Evolutionary conservation across 1,140 invertebrate genomes (phyloP).

Genomic region (Aphaenogaster ashmeadi): DNA sequence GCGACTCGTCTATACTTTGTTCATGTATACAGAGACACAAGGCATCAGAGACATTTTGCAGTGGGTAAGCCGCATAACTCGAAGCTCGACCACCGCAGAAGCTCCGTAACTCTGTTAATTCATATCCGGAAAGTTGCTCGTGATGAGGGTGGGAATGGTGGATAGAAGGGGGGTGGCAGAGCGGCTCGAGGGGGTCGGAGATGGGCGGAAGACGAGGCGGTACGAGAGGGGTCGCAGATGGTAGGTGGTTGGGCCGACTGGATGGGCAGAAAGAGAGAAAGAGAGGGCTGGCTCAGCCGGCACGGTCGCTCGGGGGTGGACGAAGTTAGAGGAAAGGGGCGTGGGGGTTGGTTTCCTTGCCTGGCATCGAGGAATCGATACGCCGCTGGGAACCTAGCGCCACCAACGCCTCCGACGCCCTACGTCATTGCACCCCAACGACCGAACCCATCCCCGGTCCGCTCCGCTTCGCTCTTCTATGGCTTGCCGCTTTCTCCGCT

Average conservation of each 20-base stretch:
- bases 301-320: conserved; percentile 76
- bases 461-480: conserved; percentile 22
- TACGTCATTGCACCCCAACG: conserved; percentile 83
- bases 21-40: conserved; percentile 22
- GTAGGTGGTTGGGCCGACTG: conserved; percentile 68
- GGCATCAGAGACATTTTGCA: conserved; percentile 81
- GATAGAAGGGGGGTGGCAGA: conserved; percentile 60
- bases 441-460: conserved; percentile 72
- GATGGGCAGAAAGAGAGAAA: conserved; percentile 73
- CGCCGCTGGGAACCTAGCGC: conserved; percentile 84
- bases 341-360: conserved; percentile 79
- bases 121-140: conserved; percentile 85
- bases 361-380: conserved; percentile 83
- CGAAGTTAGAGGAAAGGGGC: conserved; percentile 67
- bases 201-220: conserved; percentile 66
- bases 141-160: conserved; percentile 68
- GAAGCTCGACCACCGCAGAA: conserved; percentile 78
- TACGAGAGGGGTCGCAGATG: conserved; percentile 60
- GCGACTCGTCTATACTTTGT: neutral
- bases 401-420: conserved; percentile 83
- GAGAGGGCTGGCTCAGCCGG: conserved; percentile 72
- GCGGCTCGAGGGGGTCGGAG: conserved; percentile 55
- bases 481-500: conserved; percentile 29
- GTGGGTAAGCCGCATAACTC: conserved; percentile 85
- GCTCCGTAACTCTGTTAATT: conserved; percentile 87